phyloP scores from a whole-genome alignment of 2,888 invertebrate species.

The Torymus aiolomorphi region DNA sequence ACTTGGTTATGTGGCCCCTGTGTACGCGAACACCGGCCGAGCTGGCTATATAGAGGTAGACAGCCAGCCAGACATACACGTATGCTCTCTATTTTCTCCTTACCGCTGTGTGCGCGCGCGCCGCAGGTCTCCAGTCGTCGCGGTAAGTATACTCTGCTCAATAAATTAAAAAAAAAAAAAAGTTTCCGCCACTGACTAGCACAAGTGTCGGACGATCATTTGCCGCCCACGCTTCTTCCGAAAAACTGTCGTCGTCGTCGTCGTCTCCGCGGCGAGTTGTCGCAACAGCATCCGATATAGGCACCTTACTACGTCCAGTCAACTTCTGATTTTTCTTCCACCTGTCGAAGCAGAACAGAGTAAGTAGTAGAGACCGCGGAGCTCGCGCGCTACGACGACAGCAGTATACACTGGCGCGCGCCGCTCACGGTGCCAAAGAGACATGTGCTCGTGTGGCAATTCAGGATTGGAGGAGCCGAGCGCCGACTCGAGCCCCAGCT shows the following conservation, averaged over 20 bases:
- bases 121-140: no score
- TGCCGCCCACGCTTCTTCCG: not conserved
- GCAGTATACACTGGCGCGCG: not conserved
- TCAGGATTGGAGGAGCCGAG: slow-evolving; percentile 64
- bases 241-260: no score
- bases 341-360: slow-evolving; percentile 13
- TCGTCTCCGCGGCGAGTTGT: no score
- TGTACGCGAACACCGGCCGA: no score
- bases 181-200: not conserved
- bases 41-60: no score
- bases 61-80: no score
- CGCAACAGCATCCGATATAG: not conserved
- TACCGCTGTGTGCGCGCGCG: no score
- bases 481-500: slow-evolving; percentile 36
- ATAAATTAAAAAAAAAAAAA: no score
- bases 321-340: slow-evolving; percentile 3
- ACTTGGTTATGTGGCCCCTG: not conserved
- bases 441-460: slow-evolving; percentile 72
- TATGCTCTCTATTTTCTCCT: no score
- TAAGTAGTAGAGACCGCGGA: slow-evolving; percentile 29
- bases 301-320: not conserved
- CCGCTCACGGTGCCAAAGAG: not conserved
- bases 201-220: slow-evolving; percentile 24
- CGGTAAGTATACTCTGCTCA: no score
- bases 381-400: not conserved